Conservation (phyloP, 2,113 vertebrate genomes). For the Gasterosteus nipponicus region DNA sequence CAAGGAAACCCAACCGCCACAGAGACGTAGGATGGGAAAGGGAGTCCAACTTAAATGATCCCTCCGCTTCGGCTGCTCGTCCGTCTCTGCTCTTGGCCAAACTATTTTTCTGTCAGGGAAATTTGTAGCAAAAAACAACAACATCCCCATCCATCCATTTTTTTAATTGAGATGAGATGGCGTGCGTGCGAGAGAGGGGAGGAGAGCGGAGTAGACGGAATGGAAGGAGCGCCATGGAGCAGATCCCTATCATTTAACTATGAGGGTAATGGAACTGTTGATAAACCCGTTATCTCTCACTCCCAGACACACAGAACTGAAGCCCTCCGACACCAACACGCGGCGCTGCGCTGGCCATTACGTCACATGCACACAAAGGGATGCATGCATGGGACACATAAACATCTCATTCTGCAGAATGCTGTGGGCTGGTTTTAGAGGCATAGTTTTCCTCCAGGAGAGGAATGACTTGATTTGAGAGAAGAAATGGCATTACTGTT, state of each 20-base stretch:
- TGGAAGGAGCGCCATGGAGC: slow-evolving; percentile 32
- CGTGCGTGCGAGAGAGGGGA: not conserved
- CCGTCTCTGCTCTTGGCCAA: slow-evolving; percentile 25
- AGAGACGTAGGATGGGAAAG: slow-evolving; percentile 38
- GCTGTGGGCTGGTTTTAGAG: not conserved
- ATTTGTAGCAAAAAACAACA: slow-evolving; percentile 9
- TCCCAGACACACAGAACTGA: slow-evolving; percentile 55
- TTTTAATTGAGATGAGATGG: slow-evolving; percentile 44
- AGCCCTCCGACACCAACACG: slow-evolving; percentile 45
- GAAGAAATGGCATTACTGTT: not conserved
- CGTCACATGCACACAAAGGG: slow-evolving; percentile 22
- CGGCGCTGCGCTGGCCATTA: slow-evolving; percentile 31
- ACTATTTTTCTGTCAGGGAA: slow-evolving; percentile 21
- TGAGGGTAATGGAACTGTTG: slow-evolving; percentile 57
- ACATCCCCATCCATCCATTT: slow-evolving; percentile 19
- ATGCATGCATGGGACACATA: slow-evolving; percentile 31
- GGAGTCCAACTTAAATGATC: slow-evolving; percentile 39
- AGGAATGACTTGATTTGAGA: not conserved
- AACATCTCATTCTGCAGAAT: slow-evolving; percentile 14
- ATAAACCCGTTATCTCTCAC: slow-evolving; percentile 69
- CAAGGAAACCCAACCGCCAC: slow-evolving; percentile 8
- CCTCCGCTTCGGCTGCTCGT: slow-evolving; percentile 19
- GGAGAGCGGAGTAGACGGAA: not conserved
- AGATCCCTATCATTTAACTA: slow-evolving; percentile 74
- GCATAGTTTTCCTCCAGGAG: not conserved